These are phyloP conservation scores for Agrypnus murinus DNA, from an alignment of 2,888 invertebrate species.

Conservation along the genomic window DNA sequence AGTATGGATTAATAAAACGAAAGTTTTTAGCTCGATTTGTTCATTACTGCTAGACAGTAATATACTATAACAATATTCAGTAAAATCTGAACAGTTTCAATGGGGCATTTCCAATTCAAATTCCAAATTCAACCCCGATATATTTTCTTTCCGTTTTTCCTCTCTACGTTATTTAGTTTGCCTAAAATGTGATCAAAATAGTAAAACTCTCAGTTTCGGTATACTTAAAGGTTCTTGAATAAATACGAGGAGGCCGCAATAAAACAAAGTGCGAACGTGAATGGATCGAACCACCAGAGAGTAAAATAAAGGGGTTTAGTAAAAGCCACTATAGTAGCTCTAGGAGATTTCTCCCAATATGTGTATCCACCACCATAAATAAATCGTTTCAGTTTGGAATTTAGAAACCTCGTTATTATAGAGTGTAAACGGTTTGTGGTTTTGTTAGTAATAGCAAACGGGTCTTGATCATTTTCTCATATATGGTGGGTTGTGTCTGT, in stretches of 20 bases:
- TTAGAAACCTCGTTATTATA: conserved; percentile 40
- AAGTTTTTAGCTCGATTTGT: too few relatives aligned
- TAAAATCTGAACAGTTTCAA: too few relatives aligned
- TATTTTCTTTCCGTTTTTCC: too few relatives aligned
- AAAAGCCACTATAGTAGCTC: too few relatives aligned
- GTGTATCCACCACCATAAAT: conserved; percentile 40
- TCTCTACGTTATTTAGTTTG: too few relatives aligned
- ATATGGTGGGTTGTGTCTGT: too few relatives aligned
- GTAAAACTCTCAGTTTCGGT: conserved; percentile 4
- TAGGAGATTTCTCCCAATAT: conserved; percentile 7
- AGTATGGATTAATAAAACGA: too few relatives aligned
- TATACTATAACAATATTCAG: too few relatives aligned
- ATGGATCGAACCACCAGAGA: conserved; percentile 27
- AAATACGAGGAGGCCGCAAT: conserved; percentile 37
- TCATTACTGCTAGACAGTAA: too few relatives aligned
- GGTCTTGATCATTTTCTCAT: too few relatives aligned
- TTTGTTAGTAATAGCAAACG: background rate
- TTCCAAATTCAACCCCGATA: too few relatives aligned
- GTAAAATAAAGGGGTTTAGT: conserved; percentile 29
- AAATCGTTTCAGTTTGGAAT: conserved; percentile 36
- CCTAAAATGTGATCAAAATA: conserved; percentile 14
- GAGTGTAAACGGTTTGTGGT: conserved; percentile 38
- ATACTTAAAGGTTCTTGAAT: conserved; percentile 12
- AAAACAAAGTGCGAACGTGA: conserved; percentile 38
- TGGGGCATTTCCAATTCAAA: too few relatives aligned